These are phyloP conservation scores for Leptinotarsa texana DNA, from an alignment of 1,140 invertebrate genomes.

Conservation along the genomic window DNA sequence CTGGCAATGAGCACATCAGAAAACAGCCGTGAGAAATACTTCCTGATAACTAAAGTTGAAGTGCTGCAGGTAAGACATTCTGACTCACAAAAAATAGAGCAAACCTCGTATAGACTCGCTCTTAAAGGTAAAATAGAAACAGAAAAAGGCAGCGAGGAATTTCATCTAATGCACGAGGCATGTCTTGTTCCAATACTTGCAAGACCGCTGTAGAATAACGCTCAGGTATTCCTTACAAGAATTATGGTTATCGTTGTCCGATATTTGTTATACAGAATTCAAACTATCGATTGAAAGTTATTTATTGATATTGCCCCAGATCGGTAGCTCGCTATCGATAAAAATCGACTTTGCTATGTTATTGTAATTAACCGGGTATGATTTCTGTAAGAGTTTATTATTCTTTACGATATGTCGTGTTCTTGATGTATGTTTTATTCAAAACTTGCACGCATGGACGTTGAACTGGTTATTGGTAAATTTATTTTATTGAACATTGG, in stretches of 20 bases:
- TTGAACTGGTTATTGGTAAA: background rate
- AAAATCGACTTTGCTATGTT: conserved; percentile 25
- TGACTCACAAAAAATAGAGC: background rate
- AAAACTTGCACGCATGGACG: conserved; percentile 19
- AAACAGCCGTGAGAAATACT: background rate
- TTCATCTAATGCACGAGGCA: conserved; percentile 18
- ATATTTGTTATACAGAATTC: conserved; percentile 29
- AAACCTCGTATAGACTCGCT: background rate
- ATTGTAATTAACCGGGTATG: conserved; percentile 23
- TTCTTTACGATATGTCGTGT: conserved; percentile 15
- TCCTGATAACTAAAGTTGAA: background rate
- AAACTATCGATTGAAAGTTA: conserved; percentile 24
- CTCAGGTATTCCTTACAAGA: conserved; percentile 25
- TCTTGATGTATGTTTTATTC: conserved; percentile 25
- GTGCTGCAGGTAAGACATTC: background rate
- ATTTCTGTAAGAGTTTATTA: conserved; percentile 21
- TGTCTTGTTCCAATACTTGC: conserved; percentile 5
- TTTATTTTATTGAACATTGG: conserved; percentile 15
- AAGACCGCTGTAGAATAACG: conserved; percentile 19
- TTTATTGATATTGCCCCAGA: conserved; percentile 27
- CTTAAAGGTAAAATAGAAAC: background rate
- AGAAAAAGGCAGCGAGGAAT: background rate
- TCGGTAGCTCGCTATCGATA: conserved; percentile 23
- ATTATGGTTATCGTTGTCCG: conserved; percentile 27
- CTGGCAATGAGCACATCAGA: background rate